Evolutionary conservation across 2,113 vertebrate genomes (phyloP).

Genomic region (Eclectus roratus): DNA sequence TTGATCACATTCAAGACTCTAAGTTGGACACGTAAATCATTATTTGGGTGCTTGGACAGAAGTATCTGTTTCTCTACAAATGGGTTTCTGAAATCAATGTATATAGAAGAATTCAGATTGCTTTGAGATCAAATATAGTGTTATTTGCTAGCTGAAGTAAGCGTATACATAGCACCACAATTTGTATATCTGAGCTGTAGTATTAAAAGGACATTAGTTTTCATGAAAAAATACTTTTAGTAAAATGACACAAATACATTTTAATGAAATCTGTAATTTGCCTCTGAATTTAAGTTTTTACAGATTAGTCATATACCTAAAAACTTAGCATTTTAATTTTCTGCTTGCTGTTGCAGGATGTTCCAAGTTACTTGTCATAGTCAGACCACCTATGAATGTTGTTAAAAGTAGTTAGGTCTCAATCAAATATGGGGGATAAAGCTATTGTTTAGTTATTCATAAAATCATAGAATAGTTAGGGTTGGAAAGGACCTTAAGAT

Average conservation of each 20-base stretch:
- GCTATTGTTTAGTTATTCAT: neutral
- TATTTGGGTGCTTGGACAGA: neutral
- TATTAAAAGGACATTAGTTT: neutral
- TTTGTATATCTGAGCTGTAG: neutral
- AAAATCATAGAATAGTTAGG: neutral
- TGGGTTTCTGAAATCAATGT: neutral
- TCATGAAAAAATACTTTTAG: neutral
- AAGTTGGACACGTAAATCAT: neutral
- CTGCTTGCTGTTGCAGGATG: neutral
- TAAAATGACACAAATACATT: neutral
- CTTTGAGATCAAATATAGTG: neutral
- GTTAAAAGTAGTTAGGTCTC: neutral
- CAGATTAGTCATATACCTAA: neutral
- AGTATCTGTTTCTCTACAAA: neutral
- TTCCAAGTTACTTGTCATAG: neutral
- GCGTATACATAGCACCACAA: rapidly evolving
- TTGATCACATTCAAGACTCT: neutral
- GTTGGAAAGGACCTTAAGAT: neutral
- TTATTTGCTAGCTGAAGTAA: neutral
- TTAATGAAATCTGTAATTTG: neutral
- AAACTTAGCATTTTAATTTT: neutral
- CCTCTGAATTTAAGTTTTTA: neutral
- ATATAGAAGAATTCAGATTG: neutral
- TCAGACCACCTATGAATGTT: neutral
- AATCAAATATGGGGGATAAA: neutral